These are phyloP conservation scores for Pomacea maculata DNA, from an alignment of 1,140 invertebrate species.

Conservation along the genomic window DNA sequence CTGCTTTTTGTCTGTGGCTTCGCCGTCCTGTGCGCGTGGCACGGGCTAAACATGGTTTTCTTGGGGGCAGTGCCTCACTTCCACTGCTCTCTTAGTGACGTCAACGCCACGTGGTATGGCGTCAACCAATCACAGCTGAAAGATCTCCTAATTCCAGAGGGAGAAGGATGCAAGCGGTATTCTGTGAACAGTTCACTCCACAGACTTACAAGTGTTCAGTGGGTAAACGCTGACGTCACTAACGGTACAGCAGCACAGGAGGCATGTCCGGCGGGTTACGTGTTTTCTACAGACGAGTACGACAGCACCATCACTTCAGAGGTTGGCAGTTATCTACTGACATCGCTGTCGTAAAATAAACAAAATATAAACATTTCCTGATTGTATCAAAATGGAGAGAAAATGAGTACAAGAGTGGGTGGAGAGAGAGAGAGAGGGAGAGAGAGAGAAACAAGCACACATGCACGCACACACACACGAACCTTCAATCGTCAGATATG, in stretches of 20 bases:
- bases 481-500: too few relatives aligned
- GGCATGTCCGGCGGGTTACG: conserved; percentile 18
- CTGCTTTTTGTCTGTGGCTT: conserved; percentile 84
- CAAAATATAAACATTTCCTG: too few relatives aligned
- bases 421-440: too few relatives aligned
- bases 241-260: conserved; percentile 8
- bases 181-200: neutral
- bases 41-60: conserved; percentile 81
- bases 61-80: conserved; percentile 46
- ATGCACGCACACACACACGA: too few relatives aligned
- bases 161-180: conserved; percentile 18
- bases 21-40: conserved; percentile 79
- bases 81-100: conserved; percentile 22
- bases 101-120: conserved; percentile 25
- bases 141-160: conserved; percentile 22
- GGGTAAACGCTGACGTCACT: conserved; percentile 9
- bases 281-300: conserved; percentile 25
- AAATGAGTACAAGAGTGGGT: neutral
- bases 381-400: neutral
- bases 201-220: neutral
- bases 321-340: neutral
- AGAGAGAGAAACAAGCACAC: too few relatives aligned
- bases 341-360: too few relatives aligned
- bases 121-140: conserved; percentile 19
- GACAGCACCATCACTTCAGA: conserved; percentile 28